These are phyloP conservation scores for Andricus quercusramuli DNA, from an alignment of 2,888 invertebrate species.

Conservation along the genomic window DNA sequence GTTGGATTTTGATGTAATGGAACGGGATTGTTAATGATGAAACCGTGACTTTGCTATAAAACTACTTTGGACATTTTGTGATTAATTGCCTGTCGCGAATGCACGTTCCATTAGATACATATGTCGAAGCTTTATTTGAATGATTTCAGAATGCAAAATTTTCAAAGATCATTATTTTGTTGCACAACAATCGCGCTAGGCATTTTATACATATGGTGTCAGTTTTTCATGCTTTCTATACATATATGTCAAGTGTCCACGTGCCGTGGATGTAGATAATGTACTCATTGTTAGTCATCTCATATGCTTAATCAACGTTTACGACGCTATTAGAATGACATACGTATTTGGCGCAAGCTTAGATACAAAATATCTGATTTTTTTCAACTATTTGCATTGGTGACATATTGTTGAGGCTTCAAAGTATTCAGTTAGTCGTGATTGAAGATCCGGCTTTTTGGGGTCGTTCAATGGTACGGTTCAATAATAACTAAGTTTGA, in stretches of 20 bases:
- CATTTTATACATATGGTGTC: neutral
- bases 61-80: neutral
- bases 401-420: neutral
- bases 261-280: neutral
- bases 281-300: neutral
- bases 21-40: constrained; percentile 1
- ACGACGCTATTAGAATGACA: neutral
- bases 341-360: neutral
- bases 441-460: neutral
- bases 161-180: neutral
- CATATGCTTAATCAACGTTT: neutral
- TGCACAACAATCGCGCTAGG: neutral
- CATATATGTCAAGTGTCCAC: neutral
- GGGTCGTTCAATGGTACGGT: neutral
- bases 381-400: neutral
- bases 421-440: neutral
- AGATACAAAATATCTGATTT: neutral
- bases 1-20: neutral
- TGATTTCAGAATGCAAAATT: neutral
- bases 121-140: neutral
- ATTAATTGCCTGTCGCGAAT: neutral
- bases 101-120: neutral
- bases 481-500: no score
- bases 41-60: neutral
- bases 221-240: neutral